These are phyloP conservation scores for Limenitis camilla DNA, from an alignment of 2,888 invertebrate species.

Conservation along the genomic window DNA sequence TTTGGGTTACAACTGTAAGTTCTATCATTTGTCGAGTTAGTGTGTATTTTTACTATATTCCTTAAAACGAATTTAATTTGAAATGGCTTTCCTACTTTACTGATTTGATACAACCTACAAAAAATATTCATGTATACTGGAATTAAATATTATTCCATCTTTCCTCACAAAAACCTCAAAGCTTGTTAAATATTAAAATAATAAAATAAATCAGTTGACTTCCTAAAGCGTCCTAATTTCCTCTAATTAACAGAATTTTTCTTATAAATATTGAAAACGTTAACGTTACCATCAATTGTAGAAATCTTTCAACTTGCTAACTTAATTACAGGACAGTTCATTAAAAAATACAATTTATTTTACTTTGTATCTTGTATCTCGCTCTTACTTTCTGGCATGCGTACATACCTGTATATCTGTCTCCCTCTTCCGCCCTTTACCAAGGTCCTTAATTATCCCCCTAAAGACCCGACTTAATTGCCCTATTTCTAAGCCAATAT, in stretches of 20 bases:
- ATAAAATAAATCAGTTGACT: neutral
- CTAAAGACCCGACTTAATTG: conserved; percentile 31
- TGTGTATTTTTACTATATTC: too few relatives aligned
- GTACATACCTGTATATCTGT: neutral
- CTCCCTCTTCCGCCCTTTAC: conserved; percentile 25
- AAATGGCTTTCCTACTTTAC: too few relatives aligned
- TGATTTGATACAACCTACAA: too few relatives aligned
- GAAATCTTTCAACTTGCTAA: conserved; percentile 23
- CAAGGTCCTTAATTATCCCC: conserved; percentile 30
- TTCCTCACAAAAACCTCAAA: neutral
- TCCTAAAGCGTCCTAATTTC: conserved; percentile 1
- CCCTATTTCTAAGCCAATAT: conserved; percentile 31
- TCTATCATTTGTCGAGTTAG: too few relatives aligned
- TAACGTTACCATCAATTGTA: conserved; percentile 17
- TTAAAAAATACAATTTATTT: conserved; percentile 24
- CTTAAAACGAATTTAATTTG: too few relatives aligned
- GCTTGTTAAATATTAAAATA: neutral
- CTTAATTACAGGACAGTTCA: conserved; percentile 26
- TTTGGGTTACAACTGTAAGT: too few relatives aligned
- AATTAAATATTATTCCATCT: neutral
- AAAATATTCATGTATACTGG: too few relatives aligned
- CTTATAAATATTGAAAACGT: conserved; percentile 14
- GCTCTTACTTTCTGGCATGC: neutral
- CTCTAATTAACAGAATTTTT: conserved; percentile 5
- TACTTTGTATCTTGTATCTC: conserved; percentile 12